Percentiles rank a stretch among this genome's conserved stretches.
Conservation (phyloP, 2,113 vertebrate genomes). For the Saccopteryx bilineata region DNA sequence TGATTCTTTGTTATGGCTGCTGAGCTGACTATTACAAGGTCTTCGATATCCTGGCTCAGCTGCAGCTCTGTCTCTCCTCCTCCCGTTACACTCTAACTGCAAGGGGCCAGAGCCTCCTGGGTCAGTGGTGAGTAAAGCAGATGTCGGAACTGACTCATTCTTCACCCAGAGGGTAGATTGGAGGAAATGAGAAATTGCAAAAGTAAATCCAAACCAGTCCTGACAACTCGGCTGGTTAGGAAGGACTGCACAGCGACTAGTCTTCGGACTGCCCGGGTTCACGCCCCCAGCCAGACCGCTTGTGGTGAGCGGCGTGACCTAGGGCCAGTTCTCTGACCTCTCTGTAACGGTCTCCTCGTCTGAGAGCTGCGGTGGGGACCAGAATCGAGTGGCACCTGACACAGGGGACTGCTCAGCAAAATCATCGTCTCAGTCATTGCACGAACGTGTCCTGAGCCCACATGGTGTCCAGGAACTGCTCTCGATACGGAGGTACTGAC, state of each 20-base stretch:
- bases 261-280: not conserved
- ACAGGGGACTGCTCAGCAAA: not conserved
- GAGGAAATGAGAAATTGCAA: not conserved
- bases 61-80: not conserved
- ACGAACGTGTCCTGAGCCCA: not conserved
- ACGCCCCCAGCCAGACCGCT: not conserved
- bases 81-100: not conserved
- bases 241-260: not conserved
- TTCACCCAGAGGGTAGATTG: not conserved
- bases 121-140: not conserved
- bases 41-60: not conserved
- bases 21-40: not conserved
- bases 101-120: not conserved
- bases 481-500: not conserved
- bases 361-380: not conserved
- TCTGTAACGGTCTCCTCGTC: not conserved
- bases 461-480: not conserved
- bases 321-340: not conserved
- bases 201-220: not conserved
- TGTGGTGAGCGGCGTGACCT: not conserved
- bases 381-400: not conserved
- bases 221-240: not conserved
- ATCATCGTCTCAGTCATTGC: not conserved
- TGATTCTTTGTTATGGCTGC: not conserved
- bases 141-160: not conserved